These are phyloP conservation scores for Phaonia tiefii DNA, from an alignment of 2,888 invertebrate genomes.

Conservation along the genomic window DNA sequence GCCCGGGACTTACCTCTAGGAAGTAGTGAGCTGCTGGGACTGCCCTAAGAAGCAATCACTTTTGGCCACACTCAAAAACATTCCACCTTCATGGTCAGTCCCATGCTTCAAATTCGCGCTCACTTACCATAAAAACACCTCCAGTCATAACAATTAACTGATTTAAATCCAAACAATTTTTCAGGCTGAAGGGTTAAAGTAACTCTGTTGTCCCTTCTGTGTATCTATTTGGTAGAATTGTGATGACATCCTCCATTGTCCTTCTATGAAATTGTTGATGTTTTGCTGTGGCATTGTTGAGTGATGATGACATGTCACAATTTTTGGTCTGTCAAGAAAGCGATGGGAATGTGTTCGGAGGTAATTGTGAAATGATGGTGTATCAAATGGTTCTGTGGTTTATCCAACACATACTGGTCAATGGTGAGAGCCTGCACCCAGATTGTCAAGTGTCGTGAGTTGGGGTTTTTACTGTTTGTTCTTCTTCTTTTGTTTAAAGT, in stretches of 20 bases:
- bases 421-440: not conserved
- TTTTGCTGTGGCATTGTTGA: slow-evolving; percentile 30
- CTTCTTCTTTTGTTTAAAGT: slow-evolving; percentile 4
- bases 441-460: slow-evolving; percentile 13
- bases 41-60: no score
- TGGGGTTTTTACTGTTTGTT: not conserved
- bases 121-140: no score
- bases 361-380: not conserved
- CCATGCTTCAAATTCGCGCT: no score
- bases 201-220: not conserved
- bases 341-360: not conserved
- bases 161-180: no score
- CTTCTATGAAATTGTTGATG: slow-evolving; percentile 1
- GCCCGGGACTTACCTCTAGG: no score
- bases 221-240: not conserved
- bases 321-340: not conserved
- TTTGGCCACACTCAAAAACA: no score
- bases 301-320: slow-evolving; percentile 20
- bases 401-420: slow-evolving; percentile 4
- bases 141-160: no score
- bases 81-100: no score
- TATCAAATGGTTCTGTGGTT: slow-evolving; percentile 23
- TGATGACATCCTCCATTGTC: no score
- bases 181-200: no score
- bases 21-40: no score